Evolutionary conservation across 2,113 vertebrate genomes (phyloP).

Genomic region (Chionomys nivalis): DNA sequence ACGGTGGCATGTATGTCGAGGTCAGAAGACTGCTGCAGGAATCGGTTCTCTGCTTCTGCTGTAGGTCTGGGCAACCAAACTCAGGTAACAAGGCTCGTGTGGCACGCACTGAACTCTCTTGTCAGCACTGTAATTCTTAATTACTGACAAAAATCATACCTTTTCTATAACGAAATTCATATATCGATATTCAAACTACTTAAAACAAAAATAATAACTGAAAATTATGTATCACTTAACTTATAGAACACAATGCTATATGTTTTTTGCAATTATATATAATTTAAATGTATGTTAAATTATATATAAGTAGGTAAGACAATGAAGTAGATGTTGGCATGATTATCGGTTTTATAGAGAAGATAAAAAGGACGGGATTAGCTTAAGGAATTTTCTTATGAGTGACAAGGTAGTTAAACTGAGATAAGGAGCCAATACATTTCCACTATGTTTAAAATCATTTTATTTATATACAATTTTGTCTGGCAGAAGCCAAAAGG

Average conservation of each 20-base stretch:
- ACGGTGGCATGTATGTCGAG: too few species aligned
- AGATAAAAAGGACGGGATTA: not conserved
- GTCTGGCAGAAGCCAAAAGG: constrained; percentile 28
- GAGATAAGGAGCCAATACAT: not conserved
- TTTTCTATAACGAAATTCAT: not conserved
- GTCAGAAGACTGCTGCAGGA: not conserved
- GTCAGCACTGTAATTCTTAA: not conserved
- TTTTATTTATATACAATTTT: not conserved
- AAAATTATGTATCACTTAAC: not conserved
- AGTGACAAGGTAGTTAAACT: not conserved
- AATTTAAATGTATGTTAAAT: not conserved
- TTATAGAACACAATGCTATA: not conserved
- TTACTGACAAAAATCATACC: not conserved
- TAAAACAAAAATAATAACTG: not conserved
- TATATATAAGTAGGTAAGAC: not conserved
- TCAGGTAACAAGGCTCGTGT: not conserved
- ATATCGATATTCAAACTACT: not conserved
- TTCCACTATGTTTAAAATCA: not conserved
- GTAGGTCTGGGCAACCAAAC: not conserved
- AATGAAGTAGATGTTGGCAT: not conserved
- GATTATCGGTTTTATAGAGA: constrained; percentile 8
- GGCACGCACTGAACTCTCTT: not conserved
- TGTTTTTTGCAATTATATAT: not conserved
- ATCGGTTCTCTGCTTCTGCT: too few species aligned
- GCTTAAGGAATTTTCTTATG: not conserved